phyloP scores from a whole-genome alignment of 1,140 invertebrate species.

The Tenebrio molitor region DNA sequence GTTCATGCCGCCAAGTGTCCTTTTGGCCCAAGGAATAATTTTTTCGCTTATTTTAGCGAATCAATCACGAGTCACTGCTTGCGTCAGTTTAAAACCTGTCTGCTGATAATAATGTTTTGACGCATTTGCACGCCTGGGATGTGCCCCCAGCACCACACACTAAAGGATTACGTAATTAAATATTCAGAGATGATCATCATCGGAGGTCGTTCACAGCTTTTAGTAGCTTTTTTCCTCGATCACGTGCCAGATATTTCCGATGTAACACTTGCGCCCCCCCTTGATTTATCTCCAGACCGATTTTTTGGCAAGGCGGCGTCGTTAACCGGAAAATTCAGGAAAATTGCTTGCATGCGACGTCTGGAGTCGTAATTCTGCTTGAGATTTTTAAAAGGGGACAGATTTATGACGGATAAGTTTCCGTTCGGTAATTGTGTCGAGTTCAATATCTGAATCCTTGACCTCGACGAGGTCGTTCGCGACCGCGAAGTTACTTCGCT shows the following conservation, averaged over 20 bases:
- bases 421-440: no score
- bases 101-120: background rate
- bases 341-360: no score
- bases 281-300: background rate
- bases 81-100: background rate
- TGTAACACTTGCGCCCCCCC: background rate
- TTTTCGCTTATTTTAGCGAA: background rate
- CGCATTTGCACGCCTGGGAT: background rate
- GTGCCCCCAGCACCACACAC: no score
- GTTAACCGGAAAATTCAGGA: background rate
- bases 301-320: background rate
- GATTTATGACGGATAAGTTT: no score
- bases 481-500: background rate
- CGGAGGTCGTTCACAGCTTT: constrained; percentile 21
- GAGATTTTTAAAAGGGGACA: no score
- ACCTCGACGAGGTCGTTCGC: constrained; percentile 6
- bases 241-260: constrained; percentile 25
- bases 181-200: constrained; percentile 5
- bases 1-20: background rate
- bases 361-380: no score
- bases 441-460: constrained; percentile 12
- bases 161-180: no score
- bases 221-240: constrained; percentile 2
- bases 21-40: background rate
- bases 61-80: background rate